phyloP scores from a whole-genome alignment of 2,888 invertebrate genomes.

The Eumacrocentrus americanus region DNA sequence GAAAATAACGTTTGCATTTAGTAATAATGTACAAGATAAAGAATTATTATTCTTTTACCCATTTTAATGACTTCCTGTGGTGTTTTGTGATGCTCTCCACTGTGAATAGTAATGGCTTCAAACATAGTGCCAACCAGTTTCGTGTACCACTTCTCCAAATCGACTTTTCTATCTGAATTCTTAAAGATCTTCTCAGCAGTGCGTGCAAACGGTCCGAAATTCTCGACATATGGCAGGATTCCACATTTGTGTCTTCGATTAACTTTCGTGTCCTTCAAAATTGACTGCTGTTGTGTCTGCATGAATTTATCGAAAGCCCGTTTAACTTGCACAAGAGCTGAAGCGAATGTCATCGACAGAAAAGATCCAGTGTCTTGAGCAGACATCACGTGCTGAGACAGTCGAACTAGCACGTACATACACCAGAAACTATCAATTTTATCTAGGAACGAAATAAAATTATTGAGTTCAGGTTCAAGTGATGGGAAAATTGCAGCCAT shows the following conservation, averaged over 20 bases:
- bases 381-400: slow-evolving; percentile 92
- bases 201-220: slow-evolving; percentile 85
- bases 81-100: slow-evolving; percentile 86
- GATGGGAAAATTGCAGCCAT: slow-evolving; percentile 90
- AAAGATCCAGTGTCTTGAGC: slow-evolving; percentile 87
- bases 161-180: slow-evolving; percentile 84
- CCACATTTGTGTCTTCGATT: slow-evolving; percentile 83
- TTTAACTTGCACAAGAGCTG: slow-evolving; percentile 85
- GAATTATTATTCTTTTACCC: slow-evolving; percentile 62
- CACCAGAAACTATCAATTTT: slow-evolving; percentile 90
- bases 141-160: slow-evolving; percentile 91
- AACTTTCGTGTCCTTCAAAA: slow-evolving; percentile 75
- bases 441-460: slow-evolving; percentile 86
- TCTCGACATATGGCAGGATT: slow-evolving; percentile 85
- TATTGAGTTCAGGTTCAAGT: slow-evolving; percentile 84
- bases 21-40: neutral
- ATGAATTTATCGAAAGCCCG: slow-evolving; percentile 91
- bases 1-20: slow-evolving; percentile 2
- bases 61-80: slow-evolving; percentile 91
- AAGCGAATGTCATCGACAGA: slow-evolving; percentile 85
- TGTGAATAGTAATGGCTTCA: slow-evolving; percentile 79
- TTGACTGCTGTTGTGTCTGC: slow-evolving; percentile 79
- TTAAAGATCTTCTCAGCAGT: slow-evolving; percentile 88
- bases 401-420: slow-evolving; percentile 88
- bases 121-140: slow-evolving; percentile 83